Evolutionary conservation across 1,140 invertebrate genomes (phyloP).

Genomic region (Samia ricini): DNA sequence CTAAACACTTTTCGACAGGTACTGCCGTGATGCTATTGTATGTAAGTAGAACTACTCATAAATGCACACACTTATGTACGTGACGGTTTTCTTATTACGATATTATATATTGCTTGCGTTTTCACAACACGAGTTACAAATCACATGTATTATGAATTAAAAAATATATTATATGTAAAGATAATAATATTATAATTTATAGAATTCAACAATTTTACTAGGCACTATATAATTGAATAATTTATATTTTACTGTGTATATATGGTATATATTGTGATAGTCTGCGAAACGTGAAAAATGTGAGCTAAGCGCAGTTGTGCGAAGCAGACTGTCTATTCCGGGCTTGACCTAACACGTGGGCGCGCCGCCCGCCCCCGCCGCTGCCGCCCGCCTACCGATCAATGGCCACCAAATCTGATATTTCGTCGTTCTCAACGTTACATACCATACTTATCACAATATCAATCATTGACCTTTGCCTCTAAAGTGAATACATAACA

Average conservation of each 20-base stretch:
- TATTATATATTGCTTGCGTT: constrained; percentile 26
- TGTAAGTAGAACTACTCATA: background rate
- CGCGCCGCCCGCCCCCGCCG: constrained; percentile 43
- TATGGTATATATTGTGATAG: constrained; percentile 10
- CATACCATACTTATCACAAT: constrained; percentile 6
- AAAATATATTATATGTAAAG: background rate
- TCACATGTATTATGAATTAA: constrained; percentile 1
- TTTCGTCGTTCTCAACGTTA: constrained; percentile 25
- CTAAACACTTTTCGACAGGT: constrained; percentile 19
- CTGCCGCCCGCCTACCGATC: constrained; percentile 58
- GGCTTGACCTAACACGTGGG: constrained; percentile 66
- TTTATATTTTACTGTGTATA: constrained; percentile 7
- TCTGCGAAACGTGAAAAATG: constrained; percentile 22
- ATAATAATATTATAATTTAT: constrained; percentile 5
- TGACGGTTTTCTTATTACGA: constrained; percentile 20
- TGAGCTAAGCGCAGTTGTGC: constrained; percentile 38
- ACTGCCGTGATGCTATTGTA: background rate
- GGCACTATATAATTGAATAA: constrained; percentile 7
- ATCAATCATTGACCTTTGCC: constrained; percentile 1
- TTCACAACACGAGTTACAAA: constrained; percentile 18
- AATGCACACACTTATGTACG: constrained; percentile 11
- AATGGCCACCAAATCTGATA: constrained; percentile 66
- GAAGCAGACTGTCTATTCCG: constrained; percentile 69
- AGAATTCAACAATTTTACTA: background rate
- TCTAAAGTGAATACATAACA: background rate